Percentiles rank a stretch among this genome's conserved stretches.
These are phyloP conservation scores for Gephyroberyx darwinii DNA, from an alignment of 2,797 vertebrate species.

Conservation along the genomic window DNA sequence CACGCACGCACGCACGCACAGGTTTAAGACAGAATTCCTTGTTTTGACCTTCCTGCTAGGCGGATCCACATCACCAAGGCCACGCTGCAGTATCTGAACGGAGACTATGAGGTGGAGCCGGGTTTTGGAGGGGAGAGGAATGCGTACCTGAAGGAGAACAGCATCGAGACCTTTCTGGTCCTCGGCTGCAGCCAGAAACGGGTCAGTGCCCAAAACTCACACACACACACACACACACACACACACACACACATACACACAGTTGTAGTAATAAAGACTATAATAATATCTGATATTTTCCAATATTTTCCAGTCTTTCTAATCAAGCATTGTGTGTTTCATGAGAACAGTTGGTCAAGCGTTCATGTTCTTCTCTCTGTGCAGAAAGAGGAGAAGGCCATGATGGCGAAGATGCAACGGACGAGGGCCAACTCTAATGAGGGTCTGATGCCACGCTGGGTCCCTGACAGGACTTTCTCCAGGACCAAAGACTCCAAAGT, in stretches of 20 bases:
- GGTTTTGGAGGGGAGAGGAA: constrained; percentile 93
- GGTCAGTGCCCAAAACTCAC: constrained; percentile 76
- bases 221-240: constrained; percentile 5
- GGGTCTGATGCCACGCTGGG: constrained; percentile 92
- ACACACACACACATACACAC: constrained; percentile 1
- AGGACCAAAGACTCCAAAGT: constrained; percentile 96
- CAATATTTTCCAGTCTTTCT: not conserved
- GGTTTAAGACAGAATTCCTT: not conserved
- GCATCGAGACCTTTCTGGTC: constrained; percentile 95
- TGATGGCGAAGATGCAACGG: constrained; percentile 94
- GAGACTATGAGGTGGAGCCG: constrained; percentile 94
- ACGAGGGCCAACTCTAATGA: constrained; percentile 91
- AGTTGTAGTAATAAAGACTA: constrained; percentile 1
- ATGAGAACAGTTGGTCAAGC: constrained; percentile 59
- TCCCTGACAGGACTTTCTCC: constrained; percentile 91
- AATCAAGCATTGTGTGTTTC: constrained; percentile 28
- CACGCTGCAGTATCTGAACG: constrained; percentile 92
- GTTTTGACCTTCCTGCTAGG: constrained; percentile 65
- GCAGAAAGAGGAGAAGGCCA: constrained; percentile 96
- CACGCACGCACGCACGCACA: not conserved
- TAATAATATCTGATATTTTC: constrained; percentile 9
- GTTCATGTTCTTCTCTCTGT: constrained; percentile 46
- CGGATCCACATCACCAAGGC: constrained; percentile 96
- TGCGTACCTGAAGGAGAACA: constrained; percentile 93
- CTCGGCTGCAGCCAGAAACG: constrained; percentile 95